Percentiles rank a stretch among this genome's conserved stretches.
These are phyloP conservation scores for Cairina moschata DNA, from an alignment of 2,113 vertebrate genomes.

Conservation along the genomic window DNA sequence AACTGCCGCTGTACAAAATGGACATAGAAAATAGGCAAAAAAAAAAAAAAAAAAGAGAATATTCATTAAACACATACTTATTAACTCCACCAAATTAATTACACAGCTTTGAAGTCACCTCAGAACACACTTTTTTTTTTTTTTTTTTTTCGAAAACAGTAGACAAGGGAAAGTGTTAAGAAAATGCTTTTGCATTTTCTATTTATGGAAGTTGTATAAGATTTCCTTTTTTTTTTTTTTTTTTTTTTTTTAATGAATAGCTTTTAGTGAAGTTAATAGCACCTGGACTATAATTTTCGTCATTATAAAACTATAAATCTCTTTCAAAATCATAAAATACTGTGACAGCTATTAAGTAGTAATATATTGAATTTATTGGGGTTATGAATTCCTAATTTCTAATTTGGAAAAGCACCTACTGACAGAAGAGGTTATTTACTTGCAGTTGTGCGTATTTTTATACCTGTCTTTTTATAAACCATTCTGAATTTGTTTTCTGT, in stretches of 20 bases:
- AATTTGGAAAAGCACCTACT: slow-evolving; percentile 31
- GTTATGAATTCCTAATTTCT: slow-evolving; percentile 49
- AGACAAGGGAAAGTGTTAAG: background rate
- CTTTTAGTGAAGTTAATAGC: slow-evolving; percentile 4
- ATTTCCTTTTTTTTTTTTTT: background rate
- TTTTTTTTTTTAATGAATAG: background rate
- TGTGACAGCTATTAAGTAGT: slow-evolving; percentile 29
- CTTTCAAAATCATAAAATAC: slow-evolving; percentile 32
- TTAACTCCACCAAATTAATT: background rate
- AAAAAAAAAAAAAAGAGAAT: background rate
- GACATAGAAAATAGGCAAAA: background rate
- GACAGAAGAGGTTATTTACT: slow-evolving; percentile 42
- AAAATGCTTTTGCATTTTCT: background rate
- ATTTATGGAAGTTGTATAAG: background rate
- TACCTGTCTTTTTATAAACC: background rate
- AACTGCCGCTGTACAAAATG: background rate
- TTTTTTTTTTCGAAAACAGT: background rate
- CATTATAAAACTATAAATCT: slow-evolving; percentile 57
- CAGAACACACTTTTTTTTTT: background rate
- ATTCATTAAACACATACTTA: background rate
- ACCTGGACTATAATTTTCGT: slow-evolving; percentile 23
- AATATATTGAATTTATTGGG: slow-evolving; percentile 43
- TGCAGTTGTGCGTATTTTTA: background rate
- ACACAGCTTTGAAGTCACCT: background rate
- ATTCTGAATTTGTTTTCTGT: background rate